Base-by-base conservation (phyloP, 2,797 vertebrate species). In the Cyprinella venusta region DNA sequence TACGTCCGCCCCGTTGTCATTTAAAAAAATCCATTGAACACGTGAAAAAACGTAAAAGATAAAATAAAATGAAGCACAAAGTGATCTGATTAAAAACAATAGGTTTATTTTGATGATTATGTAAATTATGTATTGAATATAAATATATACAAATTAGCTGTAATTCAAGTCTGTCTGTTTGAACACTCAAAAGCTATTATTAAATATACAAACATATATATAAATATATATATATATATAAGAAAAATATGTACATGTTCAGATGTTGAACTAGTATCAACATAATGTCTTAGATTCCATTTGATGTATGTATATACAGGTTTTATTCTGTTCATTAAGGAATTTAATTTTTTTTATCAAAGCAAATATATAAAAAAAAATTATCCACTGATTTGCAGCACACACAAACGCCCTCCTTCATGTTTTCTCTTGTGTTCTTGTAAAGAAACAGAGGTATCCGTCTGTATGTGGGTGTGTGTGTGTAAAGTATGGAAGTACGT, bases 111-210 rank as follows among this genome's bases (percentile, higher is more conserved):
- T 77, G 52, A 87, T 83, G 84, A 84, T 86, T 65, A 78, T 91
- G 89, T 91, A 91, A 84, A 88, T 89, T n/a, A 86, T 89, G 89
- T 88, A 88, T 71, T 85, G 84, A 88, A 86, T 90, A 86, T 86
- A 88, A 87, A 89, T 87, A 85, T 89, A 80, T 85, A 74, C 26
- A 83, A 74, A 70, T 72, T 79, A 79, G 70, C 56, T 84, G 76
- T 86, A 70, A 88, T 78, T 82, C 76, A 76, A 84, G 78, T 87
- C 81, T 86, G 84, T 88, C 71, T 88, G 87, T 88, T 79, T 82
- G 75, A 87, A 84, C 86, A 86, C 82, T 83, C 74, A 72, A 86
- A 76, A 85, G 69, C 84, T 86, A 82, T 86, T 86, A 85, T 72
- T 85, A 87, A 86, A 86, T 87, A 84, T 87, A 77, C 64, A 88